Evolutionary conservation across 2,888 invertebrate species (phyloP).

Genomic region (Acleris sparsana): DNA sequence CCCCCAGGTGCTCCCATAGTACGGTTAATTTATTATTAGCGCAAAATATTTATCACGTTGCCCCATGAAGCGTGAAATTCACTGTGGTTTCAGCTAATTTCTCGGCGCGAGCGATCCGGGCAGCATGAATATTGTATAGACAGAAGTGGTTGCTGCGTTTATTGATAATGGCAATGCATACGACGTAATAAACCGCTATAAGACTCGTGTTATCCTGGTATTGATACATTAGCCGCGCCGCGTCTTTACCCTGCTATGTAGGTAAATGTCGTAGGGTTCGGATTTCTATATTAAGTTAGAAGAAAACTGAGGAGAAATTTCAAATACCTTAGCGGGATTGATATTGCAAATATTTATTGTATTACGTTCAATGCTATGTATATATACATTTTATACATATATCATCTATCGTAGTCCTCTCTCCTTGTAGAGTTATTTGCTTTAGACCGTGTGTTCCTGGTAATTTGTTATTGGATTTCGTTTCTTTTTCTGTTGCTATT

Average conservation of each 20-base stretch:
- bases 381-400: no score
- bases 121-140: conserved; percentile 54
- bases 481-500: no score
- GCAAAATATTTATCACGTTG: conserved; percentile 16
- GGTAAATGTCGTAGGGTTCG: conserved; percentile 5
- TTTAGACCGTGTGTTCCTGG: no score
- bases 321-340: no score
- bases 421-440: no score
- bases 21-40: conserved; percentile 20
- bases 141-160: conserved; percentile 42
- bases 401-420: no score
- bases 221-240: background rate
- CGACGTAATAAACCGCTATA: conserved; percentile 10
- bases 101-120: conserved; percentile 44
- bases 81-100: conserved; percentile 44
- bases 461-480: no score
- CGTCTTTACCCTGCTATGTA: background rate
- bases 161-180: conserved; percentile 42
- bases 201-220: conserved; percentile 15
- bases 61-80: conserved; percentile 21
- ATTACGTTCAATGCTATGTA: no score
- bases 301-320: no score
- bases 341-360: no score
- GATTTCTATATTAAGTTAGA: background rate
- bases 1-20: conserved; percentile 2